Percentiles rank a stretch among this genome's conserved stretches.
Evolutionary conservation across 1,140 invertebrate species (phyloP).

Genomic region (Chymomyza costata): DNA sequence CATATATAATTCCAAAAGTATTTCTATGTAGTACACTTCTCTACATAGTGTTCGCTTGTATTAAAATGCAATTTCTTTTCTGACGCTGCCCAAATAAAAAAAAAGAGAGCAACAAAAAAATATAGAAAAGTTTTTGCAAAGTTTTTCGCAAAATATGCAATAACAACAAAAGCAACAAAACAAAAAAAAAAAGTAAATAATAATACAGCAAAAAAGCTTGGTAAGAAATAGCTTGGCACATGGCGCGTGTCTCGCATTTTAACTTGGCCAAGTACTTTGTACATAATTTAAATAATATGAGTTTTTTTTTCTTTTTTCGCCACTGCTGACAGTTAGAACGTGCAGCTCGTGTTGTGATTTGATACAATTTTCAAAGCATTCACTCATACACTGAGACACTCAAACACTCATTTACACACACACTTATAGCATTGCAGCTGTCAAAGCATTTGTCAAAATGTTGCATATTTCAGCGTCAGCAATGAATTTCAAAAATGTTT

Average conservation of each 20-base stretch:
- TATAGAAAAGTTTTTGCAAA: neutral
- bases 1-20: constrained; percentile 6
- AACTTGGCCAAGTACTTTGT: constrained; percentile 54
- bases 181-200: constrained; percentile 33
- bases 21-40: no score
- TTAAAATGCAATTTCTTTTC: constrained; percentile 53
- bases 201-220: constrained; percentile 27
- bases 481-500: constrained; percentile 40
- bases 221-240: no score
- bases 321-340: constrained; percentile 48
- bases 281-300: constrained; percentile 70
- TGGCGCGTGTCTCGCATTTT: constrained; percentile 65
- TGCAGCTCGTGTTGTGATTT: constrained; percentile 52
- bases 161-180: constrained; percentile 9
- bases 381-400: constrained; percentile 15
- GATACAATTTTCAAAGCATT: constrained; percentile 32
- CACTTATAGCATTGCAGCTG: constrained; percentile 45
- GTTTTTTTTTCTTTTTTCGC: no score
- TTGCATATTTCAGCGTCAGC: constrained; percentile 60
- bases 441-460: constrained; percentile 66
- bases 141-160: constrained; percentile 18
- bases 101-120: constrained; percentile 16
- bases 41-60: no score
- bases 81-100: constrained; percentile 25
- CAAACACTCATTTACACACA: no score